phyloP scores from a whole-genome alignment of 1,140 invertebrate genomes.

The Araneus ventricosus region DNA sequence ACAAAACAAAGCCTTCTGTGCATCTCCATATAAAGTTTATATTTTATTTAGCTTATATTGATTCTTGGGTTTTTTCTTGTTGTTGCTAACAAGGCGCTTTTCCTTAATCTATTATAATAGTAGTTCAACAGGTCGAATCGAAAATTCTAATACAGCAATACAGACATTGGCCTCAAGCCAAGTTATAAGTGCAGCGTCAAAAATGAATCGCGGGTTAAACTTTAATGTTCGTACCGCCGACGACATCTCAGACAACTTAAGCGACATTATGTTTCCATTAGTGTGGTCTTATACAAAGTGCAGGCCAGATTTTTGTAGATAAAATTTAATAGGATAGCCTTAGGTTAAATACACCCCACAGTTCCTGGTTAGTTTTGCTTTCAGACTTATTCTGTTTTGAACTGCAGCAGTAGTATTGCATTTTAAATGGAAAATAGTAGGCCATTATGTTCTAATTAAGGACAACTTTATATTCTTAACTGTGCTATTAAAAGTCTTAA shows the following conservation, averaged over 20 bases:
- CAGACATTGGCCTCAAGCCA: neutral
- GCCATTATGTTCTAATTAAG: neutral
- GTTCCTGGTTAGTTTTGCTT: neutral
- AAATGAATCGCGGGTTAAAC: slow-evolving; percentile 7
- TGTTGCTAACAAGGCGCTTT: neutral
- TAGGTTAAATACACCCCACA: neutral
- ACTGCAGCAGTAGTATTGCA: neutral
- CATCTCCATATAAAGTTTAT: too few species aligned
- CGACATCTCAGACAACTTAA: slow-evolving; percentile 20
- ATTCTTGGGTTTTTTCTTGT: too few species aligned
- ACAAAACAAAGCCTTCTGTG: too few species aligned
- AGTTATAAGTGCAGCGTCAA: slow-evolving; percentile 28
- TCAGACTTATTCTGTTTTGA: neutral
- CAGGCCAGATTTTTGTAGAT: slow-evolving; percentile 15
- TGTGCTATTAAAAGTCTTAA: neutral
- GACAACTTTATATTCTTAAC: neutral
- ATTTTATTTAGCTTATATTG: too few species aligned
- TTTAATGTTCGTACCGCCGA: neutral
- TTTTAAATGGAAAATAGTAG: slow-evolving; percentile 1
- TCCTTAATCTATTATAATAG: neutral
- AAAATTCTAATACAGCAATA: neutral
- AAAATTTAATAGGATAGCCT: neutral
- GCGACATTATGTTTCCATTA: slow-evolving; percentile 33
- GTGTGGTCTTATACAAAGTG: slow-evolving; percentile 25
- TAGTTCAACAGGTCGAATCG: neutral